Base-by-base conservation (phyloP, 2,113 vertebrate species). In the Sebastes fasciatus region DNA sequence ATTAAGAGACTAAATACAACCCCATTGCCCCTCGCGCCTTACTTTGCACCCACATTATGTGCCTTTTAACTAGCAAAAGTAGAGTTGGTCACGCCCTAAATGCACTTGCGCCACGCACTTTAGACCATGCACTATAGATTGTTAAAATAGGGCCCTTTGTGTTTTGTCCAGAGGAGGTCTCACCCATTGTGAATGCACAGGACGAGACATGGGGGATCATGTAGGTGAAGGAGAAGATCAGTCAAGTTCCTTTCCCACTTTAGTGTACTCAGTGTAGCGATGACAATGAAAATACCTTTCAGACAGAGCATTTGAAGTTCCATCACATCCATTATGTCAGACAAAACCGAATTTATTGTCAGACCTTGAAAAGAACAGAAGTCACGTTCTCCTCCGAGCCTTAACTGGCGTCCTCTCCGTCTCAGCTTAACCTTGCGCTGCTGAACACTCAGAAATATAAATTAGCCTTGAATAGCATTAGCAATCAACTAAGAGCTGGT, bases 401-500 rank as follows among this genome's bases (percentile, higher is more conserved):
- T 43, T 26, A 45, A 8, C 21, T 0, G 1, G 13, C 19, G 17
- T 83, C 78, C 77, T 86, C 64, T 51, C 26, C 1, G 52, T 73
- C 55, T 83, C 78, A 45, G 52, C 6, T 67, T 79, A 72, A 88
- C 67, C 79, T 80, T 82, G 81, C 43, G 45, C 77, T 21, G 67
- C 67, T 58, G 64, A 87, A 55, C 68, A 16, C 77, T 62, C 68
- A 43, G 40, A 80, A 66, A 79, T 82, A 80, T 79, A 89, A 84
- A 90, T 87, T 66, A 88, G 63, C 23, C 62, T 74, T 2, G 64
- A 79, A 75, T 73, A 80, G 72, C 74, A 75, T 83, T 72, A 77
- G 74, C 80, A 93, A 89, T 90, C 86, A 83, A 19, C 89, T 91
- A 87, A 92, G 79, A 86, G 89, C 88, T 16, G 2, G 10, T 51